Percentiles rank a stretch among this genome's conserved stretches.
Conservation (phyloP, 2,888 invertebrate species). For the Drosophila falleni region DNA sequence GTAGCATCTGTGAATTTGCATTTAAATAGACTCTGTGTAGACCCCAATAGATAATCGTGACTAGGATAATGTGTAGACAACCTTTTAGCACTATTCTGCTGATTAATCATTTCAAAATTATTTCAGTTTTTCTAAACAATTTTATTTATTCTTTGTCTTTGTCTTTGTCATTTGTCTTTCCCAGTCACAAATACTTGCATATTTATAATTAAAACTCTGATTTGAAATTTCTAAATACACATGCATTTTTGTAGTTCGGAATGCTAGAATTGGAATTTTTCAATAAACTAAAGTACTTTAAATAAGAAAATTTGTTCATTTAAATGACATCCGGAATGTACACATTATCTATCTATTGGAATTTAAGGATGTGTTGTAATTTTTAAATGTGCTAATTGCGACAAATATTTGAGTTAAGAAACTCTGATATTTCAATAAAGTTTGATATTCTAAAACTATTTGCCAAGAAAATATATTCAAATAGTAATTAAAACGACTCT, state of each 20-base stretch:
- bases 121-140: neutral
- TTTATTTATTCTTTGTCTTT: neutral
- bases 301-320: neutral
- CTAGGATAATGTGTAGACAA: slow-evolving; percentile 17
- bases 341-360: neutral
- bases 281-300: neutral
- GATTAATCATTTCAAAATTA: slow-evolving; percentile 17
- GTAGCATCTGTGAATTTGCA: slow-evolving; percentile 36
- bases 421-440: neutral
- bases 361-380: neutral
- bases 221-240: no score
- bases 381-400: slow-evolving; percentile 1
- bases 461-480: slow-evolving; percentile 18
- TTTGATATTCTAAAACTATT: neutral
- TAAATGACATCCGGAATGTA: neutral
- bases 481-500: slow-evolving; percentile 6
- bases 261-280: neutral
- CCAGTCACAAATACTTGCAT: neutral
- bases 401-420: neutral
- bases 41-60: slow-evolving; percentile 17
- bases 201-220: neutral
- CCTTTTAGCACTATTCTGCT: slow-evolving; percentile 8
- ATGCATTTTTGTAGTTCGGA: no score
- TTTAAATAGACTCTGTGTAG: slow-evolving; percentile 17
- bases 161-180: neutral